Conservation (phyloP, 2,797 vertebrate genomes). For the Melopsittacus undulatus region DNA sequence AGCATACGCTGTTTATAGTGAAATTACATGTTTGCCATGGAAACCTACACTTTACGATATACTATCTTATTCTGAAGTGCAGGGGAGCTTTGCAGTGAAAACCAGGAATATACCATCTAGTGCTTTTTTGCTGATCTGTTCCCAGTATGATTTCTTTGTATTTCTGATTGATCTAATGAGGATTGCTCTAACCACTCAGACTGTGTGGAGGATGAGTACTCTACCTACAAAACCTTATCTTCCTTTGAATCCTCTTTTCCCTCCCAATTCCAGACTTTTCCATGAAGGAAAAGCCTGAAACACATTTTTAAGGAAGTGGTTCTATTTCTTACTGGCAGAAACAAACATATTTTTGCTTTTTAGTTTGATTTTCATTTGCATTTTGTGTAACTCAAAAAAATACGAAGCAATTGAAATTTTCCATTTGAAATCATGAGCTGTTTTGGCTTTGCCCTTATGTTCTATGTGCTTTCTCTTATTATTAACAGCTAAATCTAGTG, state of each 20-base stretch:
- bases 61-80: neutral
- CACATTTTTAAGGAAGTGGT: neutral
- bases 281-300: neutral
- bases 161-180: neutral
- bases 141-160: neutral
- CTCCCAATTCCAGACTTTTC: neutral
- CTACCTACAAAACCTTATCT: neutral
- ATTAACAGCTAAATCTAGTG: neutral
- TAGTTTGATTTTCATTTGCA: neutral
- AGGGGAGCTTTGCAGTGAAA: neutral
- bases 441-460: neutral
- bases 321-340: neutral
- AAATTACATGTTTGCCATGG: constrained; percentile 63
- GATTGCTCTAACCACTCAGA: neutral
- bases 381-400: neutral
- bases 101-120: neutral
- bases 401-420: neutral
- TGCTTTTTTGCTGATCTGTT: neutral
- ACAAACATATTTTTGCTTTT: neutral
- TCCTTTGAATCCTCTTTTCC: neutral
- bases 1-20: neutral
- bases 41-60: neutral
- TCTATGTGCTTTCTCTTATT: neutral
- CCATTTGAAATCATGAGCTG: neutral
- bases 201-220: neutral